These are phyloP conservation scores for Zootermopsis nevadensis DNA, from an alignment of 2,888 invertebrate species.

Conservation along the genomic window DNA sequence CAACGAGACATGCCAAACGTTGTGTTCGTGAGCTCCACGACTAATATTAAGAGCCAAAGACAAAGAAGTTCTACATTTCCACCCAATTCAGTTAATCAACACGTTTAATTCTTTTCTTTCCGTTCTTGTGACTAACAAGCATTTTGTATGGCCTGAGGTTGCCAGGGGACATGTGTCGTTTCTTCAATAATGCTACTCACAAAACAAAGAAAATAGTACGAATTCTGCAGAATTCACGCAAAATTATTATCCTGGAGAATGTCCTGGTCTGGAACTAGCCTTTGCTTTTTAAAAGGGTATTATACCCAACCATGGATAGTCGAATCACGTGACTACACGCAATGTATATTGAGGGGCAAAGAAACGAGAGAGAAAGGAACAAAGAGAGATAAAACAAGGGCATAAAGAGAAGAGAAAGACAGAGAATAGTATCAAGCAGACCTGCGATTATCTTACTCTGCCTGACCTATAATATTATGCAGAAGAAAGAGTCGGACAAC, in stretches of 20 bases:
- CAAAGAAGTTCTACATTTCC: too few relatives aligned
- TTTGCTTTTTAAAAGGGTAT: background rate
- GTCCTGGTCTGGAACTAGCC: background rate
- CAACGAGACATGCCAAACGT: too few relatives aligned
- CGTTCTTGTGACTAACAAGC: too few relatives aligned
- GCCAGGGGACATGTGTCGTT: background rate
- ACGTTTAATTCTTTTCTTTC: too few relatives aligned
- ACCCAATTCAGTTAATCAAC: too few relatives aligned
- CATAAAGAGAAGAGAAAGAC: conserved; percentile 37
- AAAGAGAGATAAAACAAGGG: conserved; percentile 4
- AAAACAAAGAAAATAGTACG: background rate
- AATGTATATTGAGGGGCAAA: conserved; percentile 21
- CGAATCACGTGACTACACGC: conserved; percentile 33
- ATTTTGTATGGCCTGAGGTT: too few relatives aligned
- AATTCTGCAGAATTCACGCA: background rate
- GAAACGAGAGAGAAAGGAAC: conserved; percentile 12
- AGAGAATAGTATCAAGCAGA: conserved; percentile 32
- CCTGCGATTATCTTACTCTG: conserved; percentile 30
- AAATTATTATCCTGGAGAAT: background rate
- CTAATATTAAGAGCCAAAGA: too few relatives aligned
- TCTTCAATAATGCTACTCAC: background rate
- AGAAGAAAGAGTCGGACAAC: conserved; percentile 21
- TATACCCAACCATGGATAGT: conserved; percentile 12
- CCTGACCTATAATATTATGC: conserved; percentile 35
- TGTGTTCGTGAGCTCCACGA: too few relatives aligned